Base-by-base conservation (phyloP, 2,113 vertebrate species). In the Rhinoptilus africanus region DNA sequence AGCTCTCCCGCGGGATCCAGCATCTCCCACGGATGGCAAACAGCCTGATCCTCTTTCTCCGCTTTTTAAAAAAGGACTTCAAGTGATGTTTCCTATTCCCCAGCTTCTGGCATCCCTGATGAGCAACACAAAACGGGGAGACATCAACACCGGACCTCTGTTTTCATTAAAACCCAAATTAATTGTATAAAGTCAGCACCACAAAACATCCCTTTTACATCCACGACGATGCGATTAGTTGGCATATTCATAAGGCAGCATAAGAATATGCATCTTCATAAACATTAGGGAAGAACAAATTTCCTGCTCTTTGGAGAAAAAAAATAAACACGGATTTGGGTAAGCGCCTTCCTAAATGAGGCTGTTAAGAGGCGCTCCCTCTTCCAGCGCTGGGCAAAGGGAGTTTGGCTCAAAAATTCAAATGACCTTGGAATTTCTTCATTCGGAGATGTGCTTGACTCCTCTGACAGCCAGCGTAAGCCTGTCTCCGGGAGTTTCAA, bases 21-120 rank as follows among this genome's bases (percentile, higher is more conserved):
- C 54, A 22, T 39, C 32, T 63, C 54, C 27, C 28, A 43, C 1
- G 0, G 9, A 17, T 1, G 14, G 47, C 22, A 37, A 56, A 73
- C 14, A 10, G 28, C 39, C 54, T 19, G 8, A 37, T 27, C 32
- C 8, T 48, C 28, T 32, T 64, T 27, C 39, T 54, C 47, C 27
- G 28, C 0, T 28, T 41, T 53, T 53, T 28, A 35, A 26, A 37
- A n/a, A 24, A 41, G 9, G 50, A 37, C 7, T 47, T 59, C 16
- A 30, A 26, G 37, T 7, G 20, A 59, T 27, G 19, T n/a, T 79
- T 51, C 19, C 34, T 22, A 4, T 62, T 69, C 16, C 21, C 26
- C 16, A 7, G 47, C 20, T 9, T 12, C 45, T 24, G 69, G 34
- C 26, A 26, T 8, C 26, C 27, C 41, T 0, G 4, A 23, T 20